phyloP scores from a whole-genome alignment of 2,113 vertebrate genomes.

The Microtus richardsoni region DNA sequence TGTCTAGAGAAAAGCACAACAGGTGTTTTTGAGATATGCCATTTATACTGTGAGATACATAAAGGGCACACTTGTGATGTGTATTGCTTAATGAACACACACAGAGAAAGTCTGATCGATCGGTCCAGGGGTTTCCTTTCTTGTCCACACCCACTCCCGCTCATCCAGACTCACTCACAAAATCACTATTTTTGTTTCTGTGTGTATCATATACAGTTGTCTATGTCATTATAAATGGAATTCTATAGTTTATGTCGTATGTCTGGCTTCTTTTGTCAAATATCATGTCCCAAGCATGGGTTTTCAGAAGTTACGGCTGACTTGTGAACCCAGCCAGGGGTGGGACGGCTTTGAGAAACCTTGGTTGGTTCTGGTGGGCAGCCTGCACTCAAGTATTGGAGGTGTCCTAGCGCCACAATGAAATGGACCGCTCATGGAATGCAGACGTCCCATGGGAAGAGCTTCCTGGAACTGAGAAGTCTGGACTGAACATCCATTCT shows the following conservation, averaged over 20 bases:
- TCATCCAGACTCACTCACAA: neutral
- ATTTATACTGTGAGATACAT: neutral
- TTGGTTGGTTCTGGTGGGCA: neutral
- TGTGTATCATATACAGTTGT: neutral
- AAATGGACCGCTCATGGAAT: neutral
- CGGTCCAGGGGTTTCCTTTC: neutral
- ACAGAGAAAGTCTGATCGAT: neutral
- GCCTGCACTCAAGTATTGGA: neutral
- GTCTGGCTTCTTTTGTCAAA: slow-evolving; percentile 3
- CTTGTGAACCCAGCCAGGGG: neutral
- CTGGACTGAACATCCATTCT: neutral
- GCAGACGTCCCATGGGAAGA: neutral
- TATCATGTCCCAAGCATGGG: neutral
- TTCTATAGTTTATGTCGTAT: neutral
- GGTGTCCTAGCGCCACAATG: neutral
- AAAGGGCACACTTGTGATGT: neutral
- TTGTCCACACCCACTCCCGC: neutral
- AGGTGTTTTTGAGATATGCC: neutral
- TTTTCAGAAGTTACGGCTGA: neutral
- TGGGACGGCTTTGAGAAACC: slow-evolving; percentile 45
- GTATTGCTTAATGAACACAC: neutral
- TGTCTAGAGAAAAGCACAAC: neutral
- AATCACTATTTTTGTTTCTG: neutral
- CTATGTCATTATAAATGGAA: neutral
- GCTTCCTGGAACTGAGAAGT: neutral